Base-by-base conservation (phyloP, 2,888 invertebrate species). In the Callimorpha dominula region DNA sequence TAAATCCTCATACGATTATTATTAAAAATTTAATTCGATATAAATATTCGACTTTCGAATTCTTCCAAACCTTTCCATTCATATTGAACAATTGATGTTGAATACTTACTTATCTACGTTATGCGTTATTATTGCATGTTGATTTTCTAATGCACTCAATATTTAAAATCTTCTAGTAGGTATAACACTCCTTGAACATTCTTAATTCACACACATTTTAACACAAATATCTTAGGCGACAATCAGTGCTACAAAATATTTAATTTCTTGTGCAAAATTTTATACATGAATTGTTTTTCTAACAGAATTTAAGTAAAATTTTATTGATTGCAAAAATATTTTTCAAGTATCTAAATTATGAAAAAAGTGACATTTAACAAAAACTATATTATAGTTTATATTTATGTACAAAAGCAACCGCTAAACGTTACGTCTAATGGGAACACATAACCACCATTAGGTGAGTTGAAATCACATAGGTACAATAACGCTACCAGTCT, bases 401-500 rank as follows among this genome's bases (percentile, higher is more conserved):
- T 49, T 20, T 20, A 50, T 65, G 65, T 65, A 65, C 49, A 65
- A 50, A 9, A 20, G 31, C 50, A 65, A 65, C 9, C n/a, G 49
- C 31, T 50, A 65, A 65, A 31, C 15, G 9, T 31, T 65, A 50
- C 31, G 43, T 64, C 64, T 46, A 9, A 50, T 20, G 67, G 42
- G n/a, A 60, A 60, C 31, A 67, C 42, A 43, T n/a, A 67, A 42
- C 63, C 42, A 50, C 15, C 46, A 57, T 14, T 7, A 31, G 31
- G 31, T 63, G 62, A 17, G 42, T 62, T 43, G 42, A 20, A 64
- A 43, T 43, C 64, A 50, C 42, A 71, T 73, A 70, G 73, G 79
- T 81, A 80, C 73, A 50, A 69, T 73, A 79, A 43, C 54, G 73
- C 70, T 79, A 63, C 79, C 79, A 80, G 79, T 82, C 79, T 73